Base-by-base conservation (phyloP, 2,888 invertebrate genomes). In the Mylabris sibirica region DNA sequence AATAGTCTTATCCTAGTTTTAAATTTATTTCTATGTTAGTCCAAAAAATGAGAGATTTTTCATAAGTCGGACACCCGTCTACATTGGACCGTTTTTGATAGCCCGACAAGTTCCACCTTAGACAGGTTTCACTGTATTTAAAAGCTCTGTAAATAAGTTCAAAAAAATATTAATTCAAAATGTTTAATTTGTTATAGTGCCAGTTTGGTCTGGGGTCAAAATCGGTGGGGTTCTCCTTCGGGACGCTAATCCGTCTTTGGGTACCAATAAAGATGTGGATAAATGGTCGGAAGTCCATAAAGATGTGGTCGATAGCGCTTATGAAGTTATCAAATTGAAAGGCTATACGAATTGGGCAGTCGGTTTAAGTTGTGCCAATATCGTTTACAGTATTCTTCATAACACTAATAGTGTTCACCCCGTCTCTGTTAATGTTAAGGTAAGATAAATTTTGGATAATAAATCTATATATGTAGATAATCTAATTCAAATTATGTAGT, bases 301-400 rank as follows among this genome's bases (percentile, higher is more conserved):
- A 71, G 89, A 93, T 81, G 97, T 97, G 5, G 91, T 97, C 11
- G 87, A 92, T 72, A 94, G 95, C 78, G 96, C 96, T 0, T 95
- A 95, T 83, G 92, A 96, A 80, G 92, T 96, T 44, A 96, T 96
- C 85, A 91, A 89, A 81, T 87, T 95, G 77, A 96, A 96, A 86
- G 96, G 96, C 3, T 96, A 95, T 86, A 96, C 96, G 0, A 94
- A 94, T 22, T 96, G 95, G 95, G 96, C 95, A 11, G 94, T 96
- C 75, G 96, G 95, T 1, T 87, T 95, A 53, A 93, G 94, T 77
- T 89, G 92, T 6, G 88, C 94, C 0, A 87, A 91, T 72, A 85
- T 96, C 59, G 89, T 90, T n/a, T 87, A 89, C 63, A 88, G 92
- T 49, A 90, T 95, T 66, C 84, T 95, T 66, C 87, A 89, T 70